Evolutionary conservation across 2,888 invertebrate species (phyloP).

Genomic region (Polydrusus pterygomalis): DNA sequence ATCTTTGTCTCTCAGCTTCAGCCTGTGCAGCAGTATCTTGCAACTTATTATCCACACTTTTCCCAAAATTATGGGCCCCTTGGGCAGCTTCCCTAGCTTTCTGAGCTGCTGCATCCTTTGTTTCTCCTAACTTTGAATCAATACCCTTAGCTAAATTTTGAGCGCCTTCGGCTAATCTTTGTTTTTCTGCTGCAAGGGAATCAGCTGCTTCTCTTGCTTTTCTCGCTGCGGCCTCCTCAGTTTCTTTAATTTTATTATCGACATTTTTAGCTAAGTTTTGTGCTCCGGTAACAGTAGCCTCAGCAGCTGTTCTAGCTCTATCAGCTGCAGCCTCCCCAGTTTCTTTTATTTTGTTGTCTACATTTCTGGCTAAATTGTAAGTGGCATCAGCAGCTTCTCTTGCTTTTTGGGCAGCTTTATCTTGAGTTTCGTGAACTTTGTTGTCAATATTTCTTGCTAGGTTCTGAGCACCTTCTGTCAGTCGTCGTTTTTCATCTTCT

Average conservation of each 20-base stretch:
- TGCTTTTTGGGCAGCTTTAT: conserved; percentile 54
- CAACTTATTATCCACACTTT: conserved; percentile 71
- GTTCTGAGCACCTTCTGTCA: conserved; percentile 52
- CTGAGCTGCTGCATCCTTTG: conserved; percentile 40
- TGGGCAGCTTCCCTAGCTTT: conserved; percentile 33
- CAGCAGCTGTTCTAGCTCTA: conserved; percentile 11
- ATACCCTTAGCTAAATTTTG: conserved; percentile 67
- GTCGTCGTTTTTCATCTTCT: conserved; percentile 47
- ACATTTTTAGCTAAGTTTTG: conserved; percentile 63
- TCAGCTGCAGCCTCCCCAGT: conserved; percentile 19
- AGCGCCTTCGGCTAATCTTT: conserved; percentile 51
- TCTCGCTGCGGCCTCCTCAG: conserved; percentile 67
- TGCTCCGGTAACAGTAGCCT: conserved; percentile 35
- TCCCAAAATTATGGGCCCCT: conserved; percentile 31
- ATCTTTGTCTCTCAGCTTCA: conserved; percentile 45
- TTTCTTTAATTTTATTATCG: conserved; percentile 78
- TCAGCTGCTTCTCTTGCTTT: conserved; percentile 57
- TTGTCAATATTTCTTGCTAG: conserved; percentile 73
- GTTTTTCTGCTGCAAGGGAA: conserved; percentile 51
- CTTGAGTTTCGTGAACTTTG: conserved; percentile 77
- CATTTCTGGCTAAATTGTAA: conserved; percentile 36
- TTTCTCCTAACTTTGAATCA: conserved; percentile 75
- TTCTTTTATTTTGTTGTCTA: conserved; percentile 39
- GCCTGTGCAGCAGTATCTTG: conserved; percentile 38
- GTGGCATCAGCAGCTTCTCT: conserved; percentile 55